phyloP scores from a whole-genome alignment of 30 jellyfish, hydroid and myxozoan species.

The Aurelia sp. region DNA sequence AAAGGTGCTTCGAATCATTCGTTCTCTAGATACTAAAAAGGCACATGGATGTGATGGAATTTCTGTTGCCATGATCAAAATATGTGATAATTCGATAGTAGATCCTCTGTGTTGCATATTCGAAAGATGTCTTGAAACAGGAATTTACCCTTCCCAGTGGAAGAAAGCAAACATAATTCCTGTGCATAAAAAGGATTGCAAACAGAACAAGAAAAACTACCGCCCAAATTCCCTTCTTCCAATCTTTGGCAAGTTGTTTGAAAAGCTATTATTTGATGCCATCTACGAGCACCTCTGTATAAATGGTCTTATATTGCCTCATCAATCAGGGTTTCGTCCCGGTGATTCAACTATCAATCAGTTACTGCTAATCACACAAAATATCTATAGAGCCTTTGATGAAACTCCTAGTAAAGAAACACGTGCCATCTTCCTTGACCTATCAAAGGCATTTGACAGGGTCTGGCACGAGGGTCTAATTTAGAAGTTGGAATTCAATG shows the following conservation, averaged over 20 bases:
- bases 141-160: conserved; percentile 27
- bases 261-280: not conserved
- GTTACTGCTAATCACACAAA: conserved; percentile 4
- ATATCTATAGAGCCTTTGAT: conserved; percentile 47
- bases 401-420: conserved; percentile 43
- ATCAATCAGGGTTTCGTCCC: conserved; percentile 63
- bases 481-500: no score
- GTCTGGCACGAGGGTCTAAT: no score
- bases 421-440: conserved; percentile 61
- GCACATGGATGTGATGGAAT: conserved; percentile 57
- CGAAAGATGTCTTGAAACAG: conserved; percentile 24
- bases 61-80: conserved; percentile 4
- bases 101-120: conserved; percentile 1
- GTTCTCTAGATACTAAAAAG: conserved; percentile 44
- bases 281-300: conserved; percentile 53
- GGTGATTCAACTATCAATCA: conserved; percentile 9
- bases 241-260: no score
- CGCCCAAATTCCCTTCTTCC: conserved; percentile 16
- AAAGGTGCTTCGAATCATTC: no score
- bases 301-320: conserved; percentile 37
- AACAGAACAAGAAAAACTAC: conserved; percentile 42
- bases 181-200: conserved; percentile 67
- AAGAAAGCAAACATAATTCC: conserved; percentile 47
- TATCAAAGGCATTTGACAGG: conserved; percentile 36
- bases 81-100: no score